Evolutionary conservation across 2,797 vertebrate species (phyloP).

Genomic region (Australoheros facetus): DNA sequence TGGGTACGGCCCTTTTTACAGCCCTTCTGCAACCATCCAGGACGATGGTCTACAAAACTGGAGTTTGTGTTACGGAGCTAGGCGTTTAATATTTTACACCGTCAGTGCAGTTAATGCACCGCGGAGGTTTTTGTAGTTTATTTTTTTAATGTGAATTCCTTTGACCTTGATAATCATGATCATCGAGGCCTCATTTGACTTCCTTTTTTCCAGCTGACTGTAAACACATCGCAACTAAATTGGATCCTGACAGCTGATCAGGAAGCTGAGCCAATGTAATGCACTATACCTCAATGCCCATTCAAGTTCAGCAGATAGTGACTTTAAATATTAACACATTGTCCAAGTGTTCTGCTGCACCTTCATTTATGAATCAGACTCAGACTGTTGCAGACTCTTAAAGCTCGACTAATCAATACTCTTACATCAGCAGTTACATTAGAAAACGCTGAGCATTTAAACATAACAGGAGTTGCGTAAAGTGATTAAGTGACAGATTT

Average conservation of each 20-base stretch:
- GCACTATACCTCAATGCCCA: not conserved
- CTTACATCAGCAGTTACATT: not conserved
- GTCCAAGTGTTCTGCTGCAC: not conserved
- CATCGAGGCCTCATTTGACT: not conserved
- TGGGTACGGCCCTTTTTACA: no score
- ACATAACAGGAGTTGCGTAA: not conserved
- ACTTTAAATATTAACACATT: not conserved
- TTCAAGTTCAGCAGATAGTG: not conserved
- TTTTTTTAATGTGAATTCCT: not conserved
- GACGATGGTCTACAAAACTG: no score
- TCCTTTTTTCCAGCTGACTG: not conserved
- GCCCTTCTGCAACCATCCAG: no score
- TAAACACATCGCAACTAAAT: not conserved
- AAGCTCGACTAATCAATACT: not conserved
- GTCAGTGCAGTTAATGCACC: not conserved
- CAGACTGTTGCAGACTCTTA: fast-evolving
- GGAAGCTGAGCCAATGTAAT: not conserved
- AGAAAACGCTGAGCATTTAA: not conserved
- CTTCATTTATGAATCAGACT: not conserved
- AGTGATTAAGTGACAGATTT: not conserved
- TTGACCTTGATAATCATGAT: not conserved
- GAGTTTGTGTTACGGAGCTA: not conserved
- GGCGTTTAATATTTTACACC: not conserved
- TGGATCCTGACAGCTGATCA: not conserved
- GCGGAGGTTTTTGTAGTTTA: no score